Evolutionary conservation across 2,888 invertebrate genomes (phyloP), one percentile per base, ranked within the genome.

Genomic region (Mystacides longicornis): DNA sequence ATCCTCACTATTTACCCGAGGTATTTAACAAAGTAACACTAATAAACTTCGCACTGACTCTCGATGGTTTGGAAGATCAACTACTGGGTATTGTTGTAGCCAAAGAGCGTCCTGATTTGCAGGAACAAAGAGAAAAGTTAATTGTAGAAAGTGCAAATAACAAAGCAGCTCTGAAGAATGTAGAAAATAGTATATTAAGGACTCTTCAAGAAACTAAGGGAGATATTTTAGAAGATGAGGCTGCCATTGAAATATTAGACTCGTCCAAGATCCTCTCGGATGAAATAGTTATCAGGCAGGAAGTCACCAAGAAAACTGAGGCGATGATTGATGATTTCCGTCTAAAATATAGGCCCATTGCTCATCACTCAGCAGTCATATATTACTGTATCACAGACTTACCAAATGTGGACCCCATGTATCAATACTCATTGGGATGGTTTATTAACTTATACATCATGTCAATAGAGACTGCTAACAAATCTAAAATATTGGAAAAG

Each of bases 141-240:
- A 88, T 90, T 53, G 77, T 89, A 2, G 85, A 89, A 69, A 81
- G 86, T 63, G 91, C 91, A 5, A 81, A 83, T 50, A 93, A 95
- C 69, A 85, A 83, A 67, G 82, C 86, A 55, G 86, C 88, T 2
- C 71, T 95, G 37, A 87, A 90, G 66, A 84, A 89, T 68, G 88
- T 91, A 21, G 94, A 95, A 73, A 90, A 93, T 67, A 88, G 87
- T 71, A 94, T 95, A 64, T 74, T 95, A 49, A 82, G 85, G 65
- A 93, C 93, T 0, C 72, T 95, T 52, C 86, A 90, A 45, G 82
- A 87, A 65, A 79, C 85, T 1, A 87, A 91, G 68, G 91, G 93
- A 2, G 91, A 93, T 68, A 93, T 95, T 67, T 76, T 95, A 59
- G 94, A 94, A 73, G 92, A 95, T 69, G 93, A 94, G 73, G 81